A percentile compares a stretch with the other conserved stretches of the same genome.
These are phyloP conservation scores for Polyergus mexicanus DNA, from an alignment of 1,140 invertebrate genomes.

Conservation along the genomic window DNA sequence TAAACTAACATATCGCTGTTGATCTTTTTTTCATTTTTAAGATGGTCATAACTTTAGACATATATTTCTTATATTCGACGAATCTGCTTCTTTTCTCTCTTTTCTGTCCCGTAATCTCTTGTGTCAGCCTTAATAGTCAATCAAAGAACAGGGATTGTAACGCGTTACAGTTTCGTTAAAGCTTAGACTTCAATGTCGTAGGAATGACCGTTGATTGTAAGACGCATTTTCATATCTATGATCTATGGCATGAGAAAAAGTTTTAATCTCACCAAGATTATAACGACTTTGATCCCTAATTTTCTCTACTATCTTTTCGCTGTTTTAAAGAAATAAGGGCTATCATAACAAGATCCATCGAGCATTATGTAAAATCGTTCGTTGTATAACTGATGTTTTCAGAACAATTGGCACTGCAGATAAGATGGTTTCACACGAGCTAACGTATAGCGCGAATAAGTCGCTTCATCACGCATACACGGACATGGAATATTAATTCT, in stretches of 20 bases:
- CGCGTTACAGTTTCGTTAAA: background rate
- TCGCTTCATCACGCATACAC: slow-evolving; percentile 72
- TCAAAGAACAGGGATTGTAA: slow-evolving; percentile 10
- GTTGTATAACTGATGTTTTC: slow-evolving; percentile 80
- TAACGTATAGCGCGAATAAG: slow-evolving; percentile 75
- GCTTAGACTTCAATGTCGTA: slow-evolving; percentile 3
- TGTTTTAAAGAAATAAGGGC: slow-evolving; percentile 52
- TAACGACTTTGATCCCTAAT: background rate
- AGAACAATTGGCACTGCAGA: slow-evolving; percentile 78
- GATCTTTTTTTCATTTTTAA: slow-evolving; percentile 16
- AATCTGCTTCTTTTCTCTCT: slow-evolving; percentile 5
- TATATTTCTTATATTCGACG: background rate
- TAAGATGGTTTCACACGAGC: slow-evolving; percentile 75
- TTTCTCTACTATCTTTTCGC: slow-evolving; percentile 26
- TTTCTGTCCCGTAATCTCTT: slow-evolving; percentile 10
- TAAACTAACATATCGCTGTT: background rate
- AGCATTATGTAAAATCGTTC: slow-evolving; percentile 69
- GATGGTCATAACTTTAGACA: background rate
- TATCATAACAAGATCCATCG: background rate
- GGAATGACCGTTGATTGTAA: no score
- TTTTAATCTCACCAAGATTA: slow-evolving; percentile 6
- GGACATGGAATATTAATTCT: slow-evolving; percentile 72
- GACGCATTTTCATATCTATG: background rate
- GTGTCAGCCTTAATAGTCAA: slow-evolving; percentile 25
- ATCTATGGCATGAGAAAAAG: background rate